Base-by-base conservation (phyloP, 2,113 vertebrate species). In the Uropsilus gracilis region DNA sequence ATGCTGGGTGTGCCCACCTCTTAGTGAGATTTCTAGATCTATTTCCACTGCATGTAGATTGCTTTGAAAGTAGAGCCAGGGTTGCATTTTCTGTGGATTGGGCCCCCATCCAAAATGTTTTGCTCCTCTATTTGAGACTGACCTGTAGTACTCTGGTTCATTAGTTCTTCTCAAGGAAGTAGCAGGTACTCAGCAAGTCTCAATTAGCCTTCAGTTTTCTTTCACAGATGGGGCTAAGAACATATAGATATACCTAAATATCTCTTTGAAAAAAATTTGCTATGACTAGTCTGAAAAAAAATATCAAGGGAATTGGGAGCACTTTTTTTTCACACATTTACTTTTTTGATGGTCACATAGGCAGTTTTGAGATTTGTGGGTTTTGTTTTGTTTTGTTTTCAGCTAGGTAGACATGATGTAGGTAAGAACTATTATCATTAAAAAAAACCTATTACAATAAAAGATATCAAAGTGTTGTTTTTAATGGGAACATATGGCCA, bases 51-150 rank as follows among this genome's bases (percentile, higher is more conserved):
- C 3, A n/a, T 86, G 34, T 37, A 93, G 92, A 88, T 94, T 89
- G 87, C 75, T 95, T 95, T 57, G 71, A 90, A 96, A 95, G 59
- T 75, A 53, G 81, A 95, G 89, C 89, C 86, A 94, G 42, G 64
- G 30, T 90, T 87, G 73, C 73, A 6, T 95, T 96, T 96, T 95
- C 81, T 59, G 64, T 85, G 86, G 72, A 2, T 59, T 81, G 96
- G 80, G 80, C 0, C 73, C 95, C 86, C 95, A 95, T 90, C 64
- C 72, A 82, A 53, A 71, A 57, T 75, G 39, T 75, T 68, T 30
- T 42, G 28, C 59, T 95, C 50, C 26, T 55, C 82, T 72, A 32
- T 50, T 96, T 78, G 90, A 95, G 73, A 91, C 80, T 96, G 75
- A 95, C 66, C 95, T 91, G 5, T 39, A 32, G 37, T 86, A 59